Conservation (phyloP, 2,113 vertebrate species). For the Malurus cyaneus region DNA sequence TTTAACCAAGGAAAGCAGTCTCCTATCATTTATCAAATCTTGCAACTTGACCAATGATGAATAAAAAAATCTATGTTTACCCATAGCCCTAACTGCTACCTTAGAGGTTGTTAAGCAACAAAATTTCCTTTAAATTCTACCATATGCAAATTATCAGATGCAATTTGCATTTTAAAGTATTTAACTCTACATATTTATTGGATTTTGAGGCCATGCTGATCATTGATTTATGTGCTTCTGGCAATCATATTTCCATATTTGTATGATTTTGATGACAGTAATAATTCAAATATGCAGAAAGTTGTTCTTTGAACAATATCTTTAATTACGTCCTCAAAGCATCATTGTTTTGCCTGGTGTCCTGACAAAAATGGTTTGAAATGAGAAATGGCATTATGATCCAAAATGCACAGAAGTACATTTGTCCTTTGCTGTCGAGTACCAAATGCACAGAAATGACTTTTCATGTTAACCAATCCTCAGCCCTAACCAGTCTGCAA, state of each 20-base stretch:
- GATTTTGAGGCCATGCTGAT: slow-evolving; percentile 99
- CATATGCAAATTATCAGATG: slow-evolving; percentile 95
- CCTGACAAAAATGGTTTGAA: slow-evolving; percentile 85
- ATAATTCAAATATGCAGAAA: slow-evolving; percentile 99
- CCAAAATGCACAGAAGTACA: slow-evolving; percentile 77
- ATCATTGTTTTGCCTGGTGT: slow-evolving; percentile 90
- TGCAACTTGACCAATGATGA: slow-evolving; percentile 95
- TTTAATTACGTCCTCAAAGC: slow-evolving; percentile 99
- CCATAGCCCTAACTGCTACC: slow-evolving; percentile 88
- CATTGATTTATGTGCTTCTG: slow-evolving; percentile 99
- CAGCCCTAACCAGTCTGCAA: slow-evolving; percentile 81
- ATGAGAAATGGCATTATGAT: slow-evolving; percentile 85
- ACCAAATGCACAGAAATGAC: slow-evolving; percentile 78
- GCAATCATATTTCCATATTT: slow-evolving; percentile 99
- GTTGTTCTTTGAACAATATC: slow-evolving; percentile 99
- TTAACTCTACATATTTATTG: slow-evolving; percentile 99
- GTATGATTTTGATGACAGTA: slow-evolving; percentile 99
- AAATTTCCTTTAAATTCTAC: slow-evolving; percentile 97
- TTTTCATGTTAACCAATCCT: slow-evolving; percentile 82
- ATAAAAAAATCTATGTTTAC: slow-evolving; percentile 83
- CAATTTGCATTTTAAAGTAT: slow-evolving; percentile 99
- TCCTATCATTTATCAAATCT: slow-evolving; percentile 92
- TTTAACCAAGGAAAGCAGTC: slow-evolving; percentile 91
- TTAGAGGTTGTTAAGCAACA: slow-evolving; percentile 97
- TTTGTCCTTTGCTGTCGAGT: slow-evolving; percentile 78